Conservation (phyloP, 2,113 vertebrate species). For the Oryctolagus cuniculus region DNA sequence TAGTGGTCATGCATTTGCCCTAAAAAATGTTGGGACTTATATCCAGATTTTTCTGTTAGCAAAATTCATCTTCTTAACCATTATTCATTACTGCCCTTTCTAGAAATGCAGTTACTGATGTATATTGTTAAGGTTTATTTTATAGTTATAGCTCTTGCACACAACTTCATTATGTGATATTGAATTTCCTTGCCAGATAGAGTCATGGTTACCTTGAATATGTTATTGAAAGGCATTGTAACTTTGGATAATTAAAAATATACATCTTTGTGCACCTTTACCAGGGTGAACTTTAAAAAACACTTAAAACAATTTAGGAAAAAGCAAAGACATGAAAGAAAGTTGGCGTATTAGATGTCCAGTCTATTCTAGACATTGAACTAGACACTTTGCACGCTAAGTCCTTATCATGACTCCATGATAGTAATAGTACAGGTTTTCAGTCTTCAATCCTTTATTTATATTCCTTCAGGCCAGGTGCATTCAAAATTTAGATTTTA, state of each 20-base stretch:
- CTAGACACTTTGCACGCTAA: background rate
- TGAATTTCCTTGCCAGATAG: background rate
- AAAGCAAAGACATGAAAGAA: background rate
- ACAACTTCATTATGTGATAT: background rate
- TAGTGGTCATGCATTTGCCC: no score
- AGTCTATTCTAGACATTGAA: background rate
- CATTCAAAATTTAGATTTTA: background rate
- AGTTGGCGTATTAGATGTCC: background rate
- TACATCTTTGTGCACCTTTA: slow-evolving; percentile 1
- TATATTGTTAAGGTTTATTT: background rate
- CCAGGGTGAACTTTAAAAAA: background rate
- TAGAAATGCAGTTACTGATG: background rate
- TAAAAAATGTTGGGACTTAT: background rate
- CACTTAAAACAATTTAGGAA: background rate
- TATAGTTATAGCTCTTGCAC: background rate
- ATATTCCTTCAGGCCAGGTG: background rate
- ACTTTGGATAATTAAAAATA: slow-evolving; percentile 18
- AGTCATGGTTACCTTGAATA: background rate
- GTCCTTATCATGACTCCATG: background rate
- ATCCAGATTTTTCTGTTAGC: background rate
- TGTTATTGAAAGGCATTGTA: background rate
- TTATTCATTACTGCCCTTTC: background rate
- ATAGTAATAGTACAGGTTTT: background rate
- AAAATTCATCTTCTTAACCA: background rate
- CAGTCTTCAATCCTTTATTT: background rate